Evolutionary conservation across 2,888 invertebrate species (phyloP).

Genomic region (Nasonia oneida): DNA sequence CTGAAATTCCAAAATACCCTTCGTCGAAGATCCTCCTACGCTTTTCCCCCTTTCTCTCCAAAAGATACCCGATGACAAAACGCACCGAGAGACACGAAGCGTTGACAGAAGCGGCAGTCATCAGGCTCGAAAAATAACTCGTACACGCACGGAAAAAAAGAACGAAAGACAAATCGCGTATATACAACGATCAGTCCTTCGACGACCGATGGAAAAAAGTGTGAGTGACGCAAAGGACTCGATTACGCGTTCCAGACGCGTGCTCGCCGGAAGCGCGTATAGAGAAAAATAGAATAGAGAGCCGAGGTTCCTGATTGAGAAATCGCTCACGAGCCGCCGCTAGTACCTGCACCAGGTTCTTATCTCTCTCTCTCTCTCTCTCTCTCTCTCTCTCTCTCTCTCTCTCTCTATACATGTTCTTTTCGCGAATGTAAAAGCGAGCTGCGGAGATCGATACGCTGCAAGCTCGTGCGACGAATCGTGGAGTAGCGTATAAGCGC

Average conservation of each 20-base stretch:
- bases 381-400: too few relatives aligned
- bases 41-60: background rate
- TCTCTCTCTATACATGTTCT: background rate
- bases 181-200: background rate
- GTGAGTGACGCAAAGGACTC: slow-evolving; percentile 56
- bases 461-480: background rate
- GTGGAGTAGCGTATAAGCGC: background rate
- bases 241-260: slow-evolving; percentile 70
- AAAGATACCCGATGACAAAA: background rate
- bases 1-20: background rate
- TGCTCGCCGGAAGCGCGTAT: slow-evolving; percentile 61
- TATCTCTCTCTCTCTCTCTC: too few relatives aligned
- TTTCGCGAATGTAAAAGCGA: slow-evolving; percentile 6
- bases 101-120: slow-evolving; percentile 19
- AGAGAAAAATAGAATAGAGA: slow-evolving; percentile 48
- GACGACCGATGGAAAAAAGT: slow-evolving; percentile 38
- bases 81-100: background rate
- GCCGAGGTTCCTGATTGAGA: slow-evolving; percentile 13
- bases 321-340: slow-evolving; percentile 27
- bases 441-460: background rate
- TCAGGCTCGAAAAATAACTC: background rate
- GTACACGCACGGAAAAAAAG: background rate
- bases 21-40: background rate
- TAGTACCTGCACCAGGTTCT: too few relatives aligned
- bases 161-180: slow-evolving; percentile 14